A percentile compares a stretch with the other conserved stretches of the same genome.
Conservation (phyloP, 2,888 invertebrate species). For the Cryptocheilus praepositus region DNA sequence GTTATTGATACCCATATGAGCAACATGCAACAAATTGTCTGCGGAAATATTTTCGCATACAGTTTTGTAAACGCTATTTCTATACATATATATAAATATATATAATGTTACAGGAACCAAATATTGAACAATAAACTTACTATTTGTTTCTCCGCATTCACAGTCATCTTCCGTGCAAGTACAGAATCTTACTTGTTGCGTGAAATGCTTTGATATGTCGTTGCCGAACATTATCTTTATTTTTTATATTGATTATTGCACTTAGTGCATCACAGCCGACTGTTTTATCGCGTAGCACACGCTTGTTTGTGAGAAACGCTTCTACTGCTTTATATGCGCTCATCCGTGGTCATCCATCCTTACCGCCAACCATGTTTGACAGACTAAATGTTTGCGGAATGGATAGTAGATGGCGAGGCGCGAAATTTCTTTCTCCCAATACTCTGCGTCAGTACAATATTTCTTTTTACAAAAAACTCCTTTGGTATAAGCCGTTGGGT, state of each 20-base stretch:
- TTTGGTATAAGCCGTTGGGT: no score
- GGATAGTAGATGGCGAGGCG: no score
- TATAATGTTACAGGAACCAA: not conserved
- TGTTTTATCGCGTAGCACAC: not conserved
- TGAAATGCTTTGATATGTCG: slow-evolving; percentile 20
- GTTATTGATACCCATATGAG: not conserved
- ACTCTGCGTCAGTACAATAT: no score
- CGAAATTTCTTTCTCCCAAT: no score
- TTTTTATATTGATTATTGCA: not conserved
- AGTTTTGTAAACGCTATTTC: not conserved
- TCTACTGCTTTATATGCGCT: no score
- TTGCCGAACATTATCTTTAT: slow-evolving; percentile 32
- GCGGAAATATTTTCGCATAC: not conserved
- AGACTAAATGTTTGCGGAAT: no score
- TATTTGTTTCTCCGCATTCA: slow-evolving; percentile 46
- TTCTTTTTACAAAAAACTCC: no score
- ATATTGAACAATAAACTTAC: slow-evolving; percentile 29
- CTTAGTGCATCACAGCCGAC: not conserved
- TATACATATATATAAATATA: no score
- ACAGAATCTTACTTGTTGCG: slow-evolving; percentile 38
- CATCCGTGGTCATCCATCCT: no score
- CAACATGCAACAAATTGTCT: not conserved
- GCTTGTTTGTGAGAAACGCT: no score
- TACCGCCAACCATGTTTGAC: no score
- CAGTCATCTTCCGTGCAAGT: slow-evolving; percentile 37